phyloP scores from a whole-genome alignment of 2,888 invertebrate species.

The Limnephilus lunatus region DNA sequence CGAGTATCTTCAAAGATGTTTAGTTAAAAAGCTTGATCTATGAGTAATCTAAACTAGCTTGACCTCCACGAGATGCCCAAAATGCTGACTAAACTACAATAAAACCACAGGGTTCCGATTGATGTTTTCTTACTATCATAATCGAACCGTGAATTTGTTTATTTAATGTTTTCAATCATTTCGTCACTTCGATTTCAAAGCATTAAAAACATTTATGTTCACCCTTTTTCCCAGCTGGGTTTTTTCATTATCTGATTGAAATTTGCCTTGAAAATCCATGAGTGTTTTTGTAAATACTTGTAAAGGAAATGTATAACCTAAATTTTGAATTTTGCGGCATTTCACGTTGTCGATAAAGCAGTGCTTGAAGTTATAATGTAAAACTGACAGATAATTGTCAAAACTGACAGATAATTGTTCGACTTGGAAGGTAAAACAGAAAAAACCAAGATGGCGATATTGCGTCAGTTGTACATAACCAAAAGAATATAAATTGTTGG shows the following conservation, averaged over 20 bases:
- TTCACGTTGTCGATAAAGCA: too few species aligned
- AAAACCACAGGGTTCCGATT: not conserved
- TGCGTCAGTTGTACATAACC: too few species aligned
- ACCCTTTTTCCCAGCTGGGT: not conserved
- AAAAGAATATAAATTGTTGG: too few species aligned
- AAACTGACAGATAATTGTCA: too few species aligned
- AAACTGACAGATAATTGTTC: too few species aligned
- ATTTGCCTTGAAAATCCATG: too few species aligned
- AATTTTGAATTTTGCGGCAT: too few species aligned
- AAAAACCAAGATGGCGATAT: too few species aligned
- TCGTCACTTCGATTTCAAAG: not conserved
- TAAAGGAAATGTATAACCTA: too few species aligned
- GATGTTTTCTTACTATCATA: not conserved
- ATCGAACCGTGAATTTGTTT: not conserved
- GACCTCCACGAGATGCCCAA: not conserved
- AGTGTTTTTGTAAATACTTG: too few species aligned
- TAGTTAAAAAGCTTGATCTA: not conserved
- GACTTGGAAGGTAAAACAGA: too few species aligned
- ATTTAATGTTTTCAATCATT: not conserved
- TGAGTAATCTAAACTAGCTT: not conserved
- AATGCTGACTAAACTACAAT: not conserved
- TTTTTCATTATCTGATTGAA: not conserved
- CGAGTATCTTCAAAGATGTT: not conserved
- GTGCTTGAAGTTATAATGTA: too few species aligned
- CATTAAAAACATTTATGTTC: not conserved